These are phyloP conservation scores for Gambelia wislizenii DNA, from an alignment of 2,797 vertebrate species.

Conservation along the genomic window DNA sequence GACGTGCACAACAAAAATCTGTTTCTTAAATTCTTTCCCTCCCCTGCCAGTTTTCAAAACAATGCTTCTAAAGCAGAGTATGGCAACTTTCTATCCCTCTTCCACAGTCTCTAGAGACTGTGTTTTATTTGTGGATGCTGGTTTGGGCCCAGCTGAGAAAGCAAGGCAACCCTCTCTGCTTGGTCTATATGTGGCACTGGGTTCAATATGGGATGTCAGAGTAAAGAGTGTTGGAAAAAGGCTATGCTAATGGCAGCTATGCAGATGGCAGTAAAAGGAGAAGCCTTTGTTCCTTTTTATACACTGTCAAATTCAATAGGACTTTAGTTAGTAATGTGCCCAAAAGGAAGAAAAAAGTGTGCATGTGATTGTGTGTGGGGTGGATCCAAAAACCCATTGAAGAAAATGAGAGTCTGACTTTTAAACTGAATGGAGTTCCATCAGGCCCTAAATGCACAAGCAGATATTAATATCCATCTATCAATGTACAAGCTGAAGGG, in stretches of 20 bases:
- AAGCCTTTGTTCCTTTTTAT: background rate
- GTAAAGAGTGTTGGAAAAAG: too few relatives aligned
- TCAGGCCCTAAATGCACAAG: background rate
- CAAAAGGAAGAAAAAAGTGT: conserved; percentile 12
- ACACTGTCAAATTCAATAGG: background rate
- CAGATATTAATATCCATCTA: conserved; percentile 31
- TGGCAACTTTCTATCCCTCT: too few relatives aligned
- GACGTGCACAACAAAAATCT: too few relatives aligned
- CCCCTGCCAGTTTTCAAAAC: background rate
- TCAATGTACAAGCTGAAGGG: conserved; percentile 3
- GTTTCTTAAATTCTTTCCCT: background rate
- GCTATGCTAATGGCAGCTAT: too few relatives aligned
- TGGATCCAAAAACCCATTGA: background rate
- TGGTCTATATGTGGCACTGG: background rate
- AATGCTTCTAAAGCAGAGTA: background rate
- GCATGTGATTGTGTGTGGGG: background rate
- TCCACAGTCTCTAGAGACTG: too few relatives aligned
- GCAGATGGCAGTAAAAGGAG: background rate
- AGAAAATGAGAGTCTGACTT: background rate
- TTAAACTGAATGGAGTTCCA: conserved; percentile 6
- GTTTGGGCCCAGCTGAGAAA: background rate
- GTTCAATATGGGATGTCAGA: background rate
- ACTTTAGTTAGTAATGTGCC: background rate
- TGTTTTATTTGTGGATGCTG: background rate
- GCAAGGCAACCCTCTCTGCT: too few relatives aligned